These are phyloP conservation scores for Agrilus planipennis DNA, from an alignment of 1,140 invertebrate genomes.

Conservation along the genomic window DNA sequence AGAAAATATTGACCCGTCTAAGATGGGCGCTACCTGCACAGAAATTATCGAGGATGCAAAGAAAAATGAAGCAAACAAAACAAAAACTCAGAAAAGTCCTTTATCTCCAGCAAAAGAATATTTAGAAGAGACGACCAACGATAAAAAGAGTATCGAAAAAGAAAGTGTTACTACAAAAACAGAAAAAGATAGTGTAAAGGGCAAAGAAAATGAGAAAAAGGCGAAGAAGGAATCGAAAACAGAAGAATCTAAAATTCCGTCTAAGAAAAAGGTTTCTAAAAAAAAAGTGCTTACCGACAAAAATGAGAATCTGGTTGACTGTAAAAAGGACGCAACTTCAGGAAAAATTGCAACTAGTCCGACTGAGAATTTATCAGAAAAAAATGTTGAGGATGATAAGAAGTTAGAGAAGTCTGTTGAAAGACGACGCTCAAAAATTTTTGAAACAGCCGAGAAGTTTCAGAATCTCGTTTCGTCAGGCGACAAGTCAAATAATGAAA, in stretches of 20 bases:
- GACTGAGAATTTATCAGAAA: slow-evolving; percentile 9
- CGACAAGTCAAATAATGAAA: slow-evolving; percentile 37
- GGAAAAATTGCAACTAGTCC: slow-evolving; percentile 14
- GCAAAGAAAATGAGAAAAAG: slow-evolving; percentile 32
- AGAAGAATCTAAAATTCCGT: slow-evolving; percentile 15
- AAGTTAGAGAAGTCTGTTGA: slow-evolving; percentile 34
- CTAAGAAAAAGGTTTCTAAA: slow-evolving; percentile 25
- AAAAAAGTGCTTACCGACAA: slow-evolving; percentile 31
- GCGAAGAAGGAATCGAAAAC: slow-evolving; percentile 13
- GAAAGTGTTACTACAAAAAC: slow-evolving; percentile 26
- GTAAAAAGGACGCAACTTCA: slow-evolving; percentile 19
- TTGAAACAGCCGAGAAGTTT: slow-evolving; percentile 60
- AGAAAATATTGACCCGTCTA: slow-evolving; percentile 16
- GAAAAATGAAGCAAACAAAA: slow-evolving; percentile 28
- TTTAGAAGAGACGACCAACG: slow-evolving; percentile 25
- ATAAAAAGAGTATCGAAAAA: slow-evolving; percentile 30
- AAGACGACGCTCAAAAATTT: slow-evolving; percentile 52
- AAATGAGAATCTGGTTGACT: slow-evolving; percentile 25
- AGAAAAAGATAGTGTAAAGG: no score
- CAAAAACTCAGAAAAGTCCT: slow-evolving; percentile 25
- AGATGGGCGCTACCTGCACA: slow-evolving; percentile 29
- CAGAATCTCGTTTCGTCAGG: slow-evolving; percentile 42
- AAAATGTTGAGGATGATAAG: slow-evolving; percentile 16
- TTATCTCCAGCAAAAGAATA: slow-evolving; percentile 24
- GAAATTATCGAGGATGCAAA: slow-evolving; percentile 31